A percentile compares a stretch with the other conserved stretches of the same genome.
phyloP scores from a whole-genome alignment of 2,797 vertebrate species.

The Hippocampus kuda region DNA sequence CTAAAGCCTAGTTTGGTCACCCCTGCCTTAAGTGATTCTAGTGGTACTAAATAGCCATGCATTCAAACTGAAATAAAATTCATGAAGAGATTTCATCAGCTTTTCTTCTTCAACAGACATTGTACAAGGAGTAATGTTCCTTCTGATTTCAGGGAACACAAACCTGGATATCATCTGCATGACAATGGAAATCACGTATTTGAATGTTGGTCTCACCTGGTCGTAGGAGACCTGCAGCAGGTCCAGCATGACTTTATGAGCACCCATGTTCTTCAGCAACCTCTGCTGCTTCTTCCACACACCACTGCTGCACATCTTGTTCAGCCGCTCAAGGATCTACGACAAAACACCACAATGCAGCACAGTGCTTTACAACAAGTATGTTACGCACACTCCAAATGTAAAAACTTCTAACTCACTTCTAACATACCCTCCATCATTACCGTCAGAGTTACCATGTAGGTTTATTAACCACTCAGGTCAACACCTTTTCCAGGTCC shows the following conservation, averaged over 20 bases:
- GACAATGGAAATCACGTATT: not conserved
- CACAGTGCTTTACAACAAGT: not conserved
- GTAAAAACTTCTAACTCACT: not conserved
- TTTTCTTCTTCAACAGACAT: too few relatives aligned
- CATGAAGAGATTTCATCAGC: too few relatives aligned
- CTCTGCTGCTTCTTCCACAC: constrained; percentile 95
- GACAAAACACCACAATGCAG: not conserved
- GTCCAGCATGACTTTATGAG: constrained; percentile 97
- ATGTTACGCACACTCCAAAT: too few relatives aligned
- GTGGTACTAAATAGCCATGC: too few relatives aligned
- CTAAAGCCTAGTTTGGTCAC: too few relatives aligned
- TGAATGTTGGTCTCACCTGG: constrained; percentile 32
- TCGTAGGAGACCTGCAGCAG: constrained; percentile 85
- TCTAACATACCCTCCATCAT: not conserved
- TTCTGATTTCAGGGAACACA: not conserved
- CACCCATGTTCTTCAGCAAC: constrained; percentile 94
- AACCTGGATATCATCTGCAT: not conserved
- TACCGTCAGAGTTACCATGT: not conserved
- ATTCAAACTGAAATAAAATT: too few relatives aligned
- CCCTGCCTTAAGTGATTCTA: too few relatives aligned
- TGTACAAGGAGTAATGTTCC: too few relatives aligned
- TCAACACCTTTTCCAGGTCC: not conserved
- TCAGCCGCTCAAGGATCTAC: constrained; percentile 86
- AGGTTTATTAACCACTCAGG: not conserved
- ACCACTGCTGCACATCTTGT: constrained; percentile 89